Evolutionary conservation across 1,140 invertebrate species (phyloP), one percentile per base, ranked within the genome.

Genomic region (Coelopa frigida): DNA sequence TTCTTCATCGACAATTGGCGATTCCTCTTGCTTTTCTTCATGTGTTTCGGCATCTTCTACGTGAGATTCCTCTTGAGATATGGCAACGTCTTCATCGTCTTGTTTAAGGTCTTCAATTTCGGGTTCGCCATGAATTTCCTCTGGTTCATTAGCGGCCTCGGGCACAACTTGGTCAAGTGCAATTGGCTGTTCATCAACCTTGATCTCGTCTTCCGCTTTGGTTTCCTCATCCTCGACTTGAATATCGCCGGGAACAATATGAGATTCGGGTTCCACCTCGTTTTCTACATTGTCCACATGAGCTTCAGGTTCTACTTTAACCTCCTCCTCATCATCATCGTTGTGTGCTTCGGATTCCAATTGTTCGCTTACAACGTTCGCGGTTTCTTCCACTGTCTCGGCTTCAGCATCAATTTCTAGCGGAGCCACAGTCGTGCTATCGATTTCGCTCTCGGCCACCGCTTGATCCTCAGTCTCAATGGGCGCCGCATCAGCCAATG

Each of bases 21-120:
- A 10, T 6, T 18, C 24, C 31, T 42, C 39, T 31, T 39, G 31
- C 15, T 33, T 42, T 11, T 48, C 39, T 18, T 20, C 39, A 8
- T 38, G 41, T 14, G 27, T 44, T 10, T 46, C 48, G n/a, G 47
- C 53, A 17, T 44, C 4, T 23, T 55, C 56, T 15, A 33, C 31
- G 4, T n/a, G 31, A n/a, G n/a, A 14, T 7, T n/a, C n/a, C 8
- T 29, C 27, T 29, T 29, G 8, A 8, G 8, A 10, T 10, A 10
- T 29, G n/a, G n/a, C n/a, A 15, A 35, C 20, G 5, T 10, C 33
- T 20, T n/a, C n/a, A n/a, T n/a, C n/a, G n/a, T n/a, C n/a, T n/a
- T n/a, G n/a, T n/a, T n/a, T n/a, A n/a, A n/a, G n/a, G 8, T 29
- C 14, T 14, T 29, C 27, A 29, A 14, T n/a, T n/a, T n/a, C 8